Evolutionary conservation across 2,888 invertebrate species (phyloP), one percentile per base, ranked within the genome.

Genomic region (Malthinus seriepunctatus): DNA sequence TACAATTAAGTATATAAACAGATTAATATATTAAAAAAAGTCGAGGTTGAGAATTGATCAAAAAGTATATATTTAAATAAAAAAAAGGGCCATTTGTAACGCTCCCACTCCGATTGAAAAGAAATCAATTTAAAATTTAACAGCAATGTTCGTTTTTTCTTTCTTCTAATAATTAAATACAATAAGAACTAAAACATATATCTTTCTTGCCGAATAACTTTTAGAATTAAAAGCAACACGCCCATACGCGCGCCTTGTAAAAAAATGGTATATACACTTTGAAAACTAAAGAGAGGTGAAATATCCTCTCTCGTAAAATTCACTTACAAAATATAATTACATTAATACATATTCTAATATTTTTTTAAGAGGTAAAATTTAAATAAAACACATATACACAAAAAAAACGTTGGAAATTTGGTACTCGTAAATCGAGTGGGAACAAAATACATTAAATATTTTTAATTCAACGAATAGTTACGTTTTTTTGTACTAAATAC

Each of bases 251-350:
- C n/a, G 23, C 23, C 23, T 23, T 15, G 15, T 42, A 42, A 42
- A 42, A 37, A 42, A 42, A 42, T 42, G n/a, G 39, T 42, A 42
- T 42, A 42, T 42, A 42, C 39, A 42, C 7, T 4, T 42, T 42
- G 10, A 42, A 42, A 42, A 42, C 9, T 15, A 14, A n/a, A 6
- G 15, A 15, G 38, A 42, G 23, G n/a, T 42, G n/a, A 11, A 15
- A n/a, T 42, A 15, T n/a, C n/a, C 15, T 15, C 39, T 15, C 39
- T 42, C n/a, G 23, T 9, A 42, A 42, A 42, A 38, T 38, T 15
- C 39, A 42, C 23, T 23, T 42, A 23, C 5, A 23, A 23, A 23
- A 23, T 23, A 42, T 15, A 14, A 42, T 42, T 42, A 15, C 23
- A 39, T 12, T 39, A 14, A 42, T n/a, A n/a, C 23, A 42, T 23